A percentile compares a stretch with the other conserved stretches of the same genome.
phyloP scores from a whole-genome alignment of 2,113 vertebrate species.

The Seriola quinqueradiata region DNA sequence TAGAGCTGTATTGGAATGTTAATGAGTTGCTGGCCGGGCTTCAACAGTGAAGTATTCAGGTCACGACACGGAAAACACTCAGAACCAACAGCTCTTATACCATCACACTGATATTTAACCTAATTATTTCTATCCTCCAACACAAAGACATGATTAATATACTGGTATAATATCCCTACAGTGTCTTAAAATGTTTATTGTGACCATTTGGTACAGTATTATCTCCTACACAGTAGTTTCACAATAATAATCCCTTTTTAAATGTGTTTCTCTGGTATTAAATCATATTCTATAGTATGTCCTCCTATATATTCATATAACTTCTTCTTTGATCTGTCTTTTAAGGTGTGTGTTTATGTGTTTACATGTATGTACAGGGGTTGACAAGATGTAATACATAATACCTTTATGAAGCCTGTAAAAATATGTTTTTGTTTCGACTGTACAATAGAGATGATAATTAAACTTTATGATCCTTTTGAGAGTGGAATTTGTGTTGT shows the following conservation, averaged over 20 bases:
- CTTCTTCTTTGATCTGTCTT: not conserved
- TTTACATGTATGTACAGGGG: not conserved
- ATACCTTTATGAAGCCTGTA: not conserved
- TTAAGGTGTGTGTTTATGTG: not conserved
- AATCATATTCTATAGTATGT: not conserved
- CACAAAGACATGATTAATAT: conserved; percentile 8
- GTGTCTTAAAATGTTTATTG: not conserved
- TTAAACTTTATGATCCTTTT: too few relatives aligned
- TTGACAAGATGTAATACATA: not conserved
- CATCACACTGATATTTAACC: conserved; percentile 40
- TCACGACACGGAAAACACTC: conserved; percentile 72
- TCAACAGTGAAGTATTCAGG: conserved; percentile 78
- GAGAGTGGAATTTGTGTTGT: not conserved
- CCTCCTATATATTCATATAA: not conserved
- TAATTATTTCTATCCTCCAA: conserved; percentile 13
- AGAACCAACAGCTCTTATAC: conserved; percentile 35
- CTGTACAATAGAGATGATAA: too few relatives aligned
- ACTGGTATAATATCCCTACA: not conserved
- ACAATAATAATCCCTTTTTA: not conserved
- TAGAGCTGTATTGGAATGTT: conserved; percentile 79
- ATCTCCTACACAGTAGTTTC: not conserved
- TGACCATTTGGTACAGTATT: not conserved
- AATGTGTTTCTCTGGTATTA: not conserved
- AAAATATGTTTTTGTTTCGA: not conserved
- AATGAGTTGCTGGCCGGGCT: conserved; percentile 72